phyloP scores from a whole-genome alignment of 2,797 vertebrate genomes.

The Hippoglossus hippoglossus region DNA sequence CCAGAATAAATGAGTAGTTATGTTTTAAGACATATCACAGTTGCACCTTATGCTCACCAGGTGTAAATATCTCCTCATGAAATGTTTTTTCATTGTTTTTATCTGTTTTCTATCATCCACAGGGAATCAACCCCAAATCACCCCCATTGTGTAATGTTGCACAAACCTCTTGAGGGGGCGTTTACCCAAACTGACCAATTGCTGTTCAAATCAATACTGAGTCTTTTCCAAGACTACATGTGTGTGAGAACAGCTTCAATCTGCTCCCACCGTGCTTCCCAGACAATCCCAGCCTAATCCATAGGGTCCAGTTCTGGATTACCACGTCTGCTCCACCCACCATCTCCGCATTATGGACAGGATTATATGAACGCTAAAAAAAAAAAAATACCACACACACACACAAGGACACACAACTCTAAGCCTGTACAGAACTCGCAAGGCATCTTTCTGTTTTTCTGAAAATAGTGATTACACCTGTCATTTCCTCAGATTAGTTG shows the following conservation, averaged over 20 bases:
- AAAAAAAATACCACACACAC: conserved; percentile 2
- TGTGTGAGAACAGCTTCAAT: conserved; percentile 65
- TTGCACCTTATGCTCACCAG: not conserved
- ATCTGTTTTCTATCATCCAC: not conserved
- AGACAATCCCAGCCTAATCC: conserved; percentile 78
- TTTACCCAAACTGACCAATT: conserved; percentile 49
- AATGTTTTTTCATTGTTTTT: not conserved
- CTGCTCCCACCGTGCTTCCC: conserved; percentile 63
- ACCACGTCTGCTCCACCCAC: conserved; percentile 67
- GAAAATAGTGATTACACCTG: conserved; percentile 37
- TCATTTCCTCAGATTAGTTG: conserved; percentile 46
- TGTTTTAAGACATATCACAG: too few relatives aligned
- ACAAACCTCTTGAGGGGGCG: conserved; percentile 27
- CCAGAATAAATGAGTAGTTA: not conserved
- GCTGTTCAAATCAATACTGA: conserved; percentile 44
- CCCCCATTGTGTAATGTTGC: conserved; percentile 15
- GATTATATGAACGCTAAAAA: conserved; percentile 52
- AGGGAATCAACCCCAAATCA: conserved; percentile 10
- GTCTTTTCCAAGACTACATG: conserved; percentile 20
- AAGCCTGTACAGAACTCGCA: conserved; percentile 4
- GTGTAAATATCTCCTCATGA: not conserved
- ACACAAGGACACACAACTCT: not conserved
- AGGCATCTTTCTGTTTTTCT: conserved; percentile 35
- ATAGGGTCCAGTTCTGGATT: conserved; percentile 73
- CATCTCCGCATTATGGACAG: conserved; percentile 58